Evolutionary conservation across 2,113 vertebrate genomes (phyloP), one percentile per base, ranked within the genome.

Genomic region (Formicarius rufipectus): DNA sequence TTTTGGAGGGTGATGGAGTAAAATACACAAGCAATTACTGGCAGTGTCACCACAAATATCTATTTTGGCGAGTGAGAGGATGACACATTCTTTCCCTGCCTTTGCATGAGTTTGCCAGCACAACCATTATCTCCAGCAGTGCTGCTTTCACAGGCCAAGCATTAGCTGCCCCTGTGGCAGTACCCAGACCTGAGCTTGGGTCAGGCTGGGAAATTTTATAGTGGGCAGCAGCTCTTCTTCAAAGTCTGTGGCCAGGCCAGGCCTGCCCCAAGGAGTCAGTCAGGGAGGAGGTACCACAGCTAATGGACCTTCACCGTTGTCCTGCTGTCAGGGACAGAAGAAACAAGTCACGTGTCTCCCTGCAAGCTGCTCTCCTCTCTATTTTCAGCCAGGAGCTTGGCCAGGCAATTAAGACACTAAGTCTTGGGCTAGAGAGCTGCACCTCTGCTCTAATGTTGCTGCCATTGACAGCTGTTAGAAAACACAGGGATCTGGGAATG

Each of bases 1-100:
- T 89, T 78, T 60, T 75, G 35, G 40, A 55, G 37, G 10, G 28
- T 30, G 15, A 33, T 40, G 31, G 25, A 85, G 42, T 12, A 53
- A 92, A 87, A 91, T 12, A 49, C 25, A 59, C 18, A 45, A 77
- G 81, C 55, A 62, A 6, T 95, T 93, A 87, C 87, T 89, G 90
- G 82, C 63, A 93, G 59, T 16, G 37, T 74, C 87, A 96, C 94
- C 91, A 91, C 93, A 96, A 94, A 7, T 79, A 93, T 40, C 78
- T 91, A 3, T 55, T 95, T 27, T 93, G 82, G 78, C 58, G 66
- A 86, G 20, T 37, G 39, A 42, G 35, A 59, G 71, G 78, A 90
- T 96, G 95, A 83, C 84, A 74, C 67, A 89, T 45, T 80, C 63
- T 44, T 22, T 55, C 62, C 58, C 47, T 85, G 84, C 45, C 50